Conservation (phyloP, 92 coral and sea anemone genomes). For the Pocillopora grandis region DNA sequence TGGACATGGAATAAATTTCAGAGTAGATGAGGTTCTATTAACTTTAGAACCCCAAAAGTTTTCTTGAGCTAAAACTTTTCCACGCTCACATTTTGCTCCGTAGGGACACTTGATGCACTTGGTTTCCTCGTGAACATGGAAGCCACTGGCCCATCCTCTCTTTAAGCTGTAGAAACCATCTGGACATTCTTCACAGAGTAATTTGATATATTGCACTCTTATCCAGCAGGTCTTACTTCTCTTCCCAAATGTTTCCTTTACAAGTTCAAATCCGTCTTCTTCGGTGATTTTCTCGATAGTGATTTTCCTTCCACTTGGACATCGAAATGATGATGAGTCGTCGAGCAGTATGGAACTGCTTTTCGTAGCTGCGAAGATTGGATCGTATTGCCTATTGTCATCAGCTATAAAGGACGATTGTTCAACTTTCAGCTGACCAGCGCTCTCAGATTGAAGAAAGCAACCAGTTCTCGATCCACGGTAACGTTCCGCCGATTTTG, state of each 20-base stretch:
- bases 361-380: constrained; percentile 30
- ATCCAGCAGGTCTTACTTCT: constrained; percentile 6
- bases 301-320: constrained; percentile 14
- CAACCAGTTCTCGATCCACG: neutral
- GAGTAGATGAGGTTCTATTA: neutral
- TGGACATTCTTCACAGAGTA: constrained; percentile 47
- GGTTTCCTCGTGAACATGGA: too few species aligned
- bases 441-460: constrained; percentile 52
- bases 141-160: too few species aligned
- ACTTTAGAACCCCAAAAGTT: constrained; percentile 57
- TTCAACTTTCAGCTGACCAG: constrained; percentile 22
- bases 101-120: too few species aligned
- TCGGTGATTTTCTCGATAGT: neutral
- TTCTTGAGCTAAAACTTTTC: constrained; percentile 16
- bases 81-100: too few species aligned
- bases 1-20: constrained; percentile 54
- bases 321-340: constrained; percentile 17
- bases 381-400: neutral
- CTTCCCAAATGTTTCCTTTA: neutral
- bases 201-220: constrained; percentile 12
- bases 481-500: too few species aligned
- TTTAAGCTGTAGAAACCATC: neutral
- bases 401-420: constrained; percentile 37
- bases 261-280: neutral
- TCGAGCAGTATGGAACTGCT: constrained; percentile 37